Evolutionary conservation across 2,797 vertebrate genomes (phyloP).

Genomic region (Macropus fuliginosus): DNA sequence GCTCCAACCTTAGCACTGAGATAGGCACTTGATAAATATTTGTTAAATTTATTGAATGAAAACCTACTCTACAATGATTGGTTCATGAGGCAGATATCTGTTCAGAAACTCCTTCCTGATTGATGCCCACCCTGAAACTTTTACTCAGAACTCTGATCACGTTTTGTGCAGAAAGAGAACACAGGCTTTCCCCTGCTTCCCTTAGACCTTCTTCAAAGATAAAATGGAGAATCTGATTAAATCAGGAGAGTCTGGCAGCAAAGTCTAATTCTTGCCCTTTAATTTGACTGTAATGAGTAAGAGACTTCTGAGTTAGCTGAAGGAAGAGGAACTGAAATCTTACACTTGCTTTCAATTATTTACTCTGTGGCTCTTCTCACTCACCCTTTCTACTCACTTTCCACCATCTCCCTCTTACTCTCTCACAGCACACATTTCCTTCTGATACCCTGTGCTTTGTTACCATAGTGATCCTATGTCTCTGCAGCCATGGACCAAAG

Average conservation of each 20-base stretch:
- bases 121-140: background rate
- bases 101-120: background rate
- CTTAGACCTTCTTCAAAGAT: background rate
- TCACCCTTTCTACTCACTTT: constrained; percentile 66
- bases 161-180: background rate
- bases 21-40: background rate
- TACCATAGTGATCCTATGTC: constrained; percentile 15
- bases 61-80: background rate
- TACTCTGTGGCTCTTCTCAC: constrained; percentile 71
- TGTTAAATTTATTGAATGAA: background rate
- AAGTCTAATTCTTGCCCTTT: constrained; percentile 46
- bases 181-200: background rate
- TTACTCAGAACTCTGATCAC: background rate
- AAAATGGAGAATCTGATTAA: constrained; percentile 1
- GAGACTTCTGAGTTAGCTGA: constrained; percentile 62
- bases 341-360: constrained; percentile 77
- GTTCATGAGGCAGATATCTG: background rate
- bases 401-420: constrained; percentile 55
- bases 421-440: constrained; percentile 53
- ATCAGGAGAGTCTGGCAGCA: background rate
- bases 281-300: constrained; percentile 54
- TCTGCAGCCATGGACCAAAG: constrained; percentile 42
- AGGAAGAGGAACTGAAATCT: background rate
- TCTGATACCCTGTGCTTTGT: constrained; percentile 48
- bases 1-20: background rate